Evolutionary conservation across 2,888 invertebrate genomes (phyloP).

Genomic region (Himalopsyche kuldschensis): DNA sequence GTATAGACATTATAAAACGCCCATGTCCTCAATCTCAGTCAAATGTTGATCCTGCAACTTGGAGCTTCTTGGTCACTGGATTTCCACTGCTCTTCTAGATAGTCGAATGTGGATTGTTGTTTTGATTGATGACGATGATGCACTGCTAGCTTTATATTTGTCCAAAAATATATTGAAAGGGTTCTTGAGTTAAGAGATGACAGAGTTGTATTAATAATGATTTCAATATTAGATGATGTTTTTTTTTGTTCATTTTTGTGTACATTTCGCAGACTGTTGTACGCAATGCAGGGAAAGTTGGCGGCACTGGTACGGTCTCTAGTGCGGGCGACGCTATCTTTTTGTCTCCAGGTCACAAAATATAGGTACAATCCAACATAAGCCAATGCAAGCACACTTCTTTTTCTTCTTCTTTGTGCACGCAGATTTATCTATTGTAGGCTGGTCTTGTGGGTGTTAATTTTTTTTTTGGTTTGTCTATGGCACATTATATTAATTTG

Average conservation of each 20-base stretch:
- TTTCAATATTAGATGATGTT: too few relatives aligned
- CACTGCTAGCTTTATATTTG: too few relatives aligned
- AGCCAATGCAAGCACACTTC: neutral
- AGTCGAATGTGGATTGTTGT: too few relatives aligned
- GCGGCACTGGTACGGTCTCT: constrained; percentile 48
- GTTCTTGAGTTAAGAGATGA: too few relatives aligned
- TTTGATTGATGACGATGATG: too few relatives aligned
- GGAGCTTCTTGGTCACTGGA: too few relatives aligned
- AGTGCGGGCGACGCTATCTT: constrained; percentile 51
- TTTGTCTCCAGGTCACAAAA: constrained; percentile 54
- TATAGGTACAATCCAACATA: constrained; percentile 49
- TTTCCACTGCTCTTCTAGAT: too few relatives aligned
- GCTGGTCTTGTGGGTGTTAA: neutral
- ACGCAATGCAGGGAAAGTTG: constrained; percentile 46
- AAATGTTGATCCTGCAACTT: too few relatives aligned
- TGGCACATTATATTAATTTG: neutral
- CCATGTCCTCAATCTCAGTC: too few relatives aligned
- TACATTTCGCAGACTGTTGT: constrained; percentile 34
- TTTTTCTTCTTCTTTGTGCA: neutral
- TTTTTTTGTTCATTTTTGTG: neutral
- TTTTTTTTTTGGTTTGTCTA: neutral
- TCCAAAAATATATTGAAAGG: too few relatives aligned
- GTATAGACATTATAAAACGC: too few relatives aligned
- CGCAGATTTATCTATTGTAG: neutral
- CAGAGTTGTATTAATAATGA: too few relatives aligned